Base-by-base conservation (phyloP, 2,797 vertebrate species). In the Chelonia mydas region DNA sequence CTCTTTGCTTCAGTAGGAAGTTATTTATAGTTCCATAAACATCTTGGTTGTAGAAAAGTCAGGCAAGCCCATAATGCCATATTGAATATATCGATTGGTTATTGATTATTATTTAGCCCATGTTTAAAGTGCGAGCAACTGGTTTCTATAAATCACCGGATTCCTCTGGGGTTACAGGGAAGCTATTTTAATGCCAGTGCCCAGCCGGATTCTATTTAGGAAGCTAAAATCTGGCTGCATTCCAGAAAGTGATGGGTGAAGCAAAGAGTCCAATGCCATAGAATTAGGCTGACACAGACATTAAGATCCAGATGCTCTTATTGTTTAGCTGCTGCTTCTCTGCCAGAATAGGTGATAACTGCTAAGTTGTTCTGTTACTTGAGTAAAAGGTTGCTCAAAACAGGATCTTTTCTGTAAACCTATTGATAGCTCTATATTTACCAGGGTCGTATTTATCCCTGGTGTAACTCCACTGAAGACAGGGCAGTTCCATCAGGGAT, bases 61-160 rank as follows among this genome's bases (percentile, higher is more conserved):
- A 1, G 59, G 25, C 17, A 21, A 61, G 55, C 12, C 28, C 3
- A 1, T 33, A 13, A 49, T 0, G 0, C 5, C 79, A 3, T 31
- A 76, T 84, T 45, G 68, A 90, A 93, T 91, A 59, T 87, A 94
- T 85, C 7, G 89, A 53, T 92, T 86, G 88, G 76, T 55, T 50
- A 95, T 61, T 55, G 88, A 85, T 87, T 68, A 86, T 81, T 51
- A 37, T 65, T 93, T 49, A 94, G 80, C 9, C 45, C 37, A 21
- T 89, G 81, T 57, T 92, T 57, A n/a, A 33, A 74, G 10, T 5
- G 65, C 16, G 77, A n/a, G 77, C 59, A 7, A 68, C 50, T 0
- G 78, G 85, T 33, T 79, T 37, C 81, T 33, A 72, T 74, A 74
- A 90, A 78, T 33, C 47, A 80, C 74, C 77, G 0, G 3, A 1